Base-by-base conservation (phyloP, 1,140 invertebrate genomes). In the Schmidtea mediterranea region DNA sequence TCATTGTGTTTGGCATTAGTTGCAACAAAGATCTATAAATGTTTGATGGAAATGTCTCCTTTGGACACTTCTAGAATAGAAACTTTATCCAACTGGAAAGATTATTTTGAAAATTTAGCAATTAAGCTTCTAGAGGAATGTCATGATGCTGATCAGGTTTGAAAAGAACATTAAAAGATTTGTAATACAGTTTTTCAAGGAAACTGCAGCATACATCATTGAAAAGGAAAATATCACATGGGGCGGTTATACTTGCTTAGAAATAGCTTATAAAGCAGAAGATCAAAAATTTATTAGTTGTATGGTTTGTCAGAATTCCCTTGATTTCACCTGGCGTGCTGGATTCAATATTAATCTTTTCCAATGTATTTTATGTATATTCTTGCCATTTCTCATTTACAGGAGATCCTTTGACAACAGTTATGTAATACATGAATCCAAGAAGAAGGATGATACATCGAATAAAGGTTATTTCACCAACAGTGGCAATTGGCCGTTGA, bases 131-230 rank as follows among this genome's bases (percentile, higher is more conserved):
- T 62, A 16, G 57, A 61, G 40, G 58, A 60, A 38, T 62, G 60
- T 45, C 57, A 63, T 36, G 45, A 40, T 1, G 49, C 43, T 8
- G 57, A 61, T 46, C 58, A 55, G 10, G 26, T 32, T 32, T 32
- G 3, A 32, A 32, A 3, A 32, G 26, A 32, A 3, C 3, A 32
- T 32, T 32, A 6, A 32, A 6, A 6, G 10, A 32, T 32, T 10
- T 32, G 3, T 6, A 6, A 6, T 6, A 32, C 26, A 32, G 3
- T 3, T 32, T 32, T 32, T 10, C 3, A 6, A 32, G 12, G 55
- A 58, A n/a, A 62, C 60, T 45, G 59, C 61, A 9, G 56, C 58
- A 51, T 56, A 57, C 53, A 46, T 61, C 36, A 55, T 58, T 5
- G 57, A 60, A 48, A 54, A 57, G 10, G 53, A 56, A 37, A 59